Base-by-base conservation (phyloP, 2,113 vertebrate species). In the Gila orcuttii region DNA sequence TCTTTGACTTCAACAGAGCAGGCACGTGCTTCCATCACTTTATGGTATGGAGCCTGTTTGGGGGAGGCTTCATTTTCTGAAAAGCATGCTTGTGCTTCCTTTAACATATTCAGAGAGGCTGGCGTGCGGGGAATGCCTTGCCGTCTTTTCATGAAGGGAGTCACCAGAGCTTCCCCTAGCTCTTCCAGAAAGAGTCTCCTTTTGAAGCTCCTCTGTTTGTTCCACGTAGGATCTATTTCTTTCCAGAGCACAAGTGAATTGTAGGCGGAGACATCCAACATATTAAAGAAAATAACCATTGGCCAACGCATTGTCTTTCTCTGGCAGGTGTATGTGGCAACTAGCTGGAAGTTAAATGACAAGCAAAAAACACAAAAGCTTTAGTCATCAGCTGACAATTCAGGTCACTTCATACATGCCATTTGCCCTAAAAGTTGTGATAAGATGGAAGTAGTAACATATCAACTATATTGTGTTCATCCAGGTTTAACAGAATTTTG, bases 221-320 rank as follows among this genome's bases (percentile, higher is more conserved):
- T 21, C 81, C 79, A 85, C 19, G 1, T 21, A 39, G 77, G 82
- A 57, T 84, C n/a, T 31, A 80, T 31, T 57, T 75, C 5, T 0
- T 5, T 84, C 80, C 85, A 89, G 39, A 80, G 31, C 39, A 84
- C 33, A 21, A 82, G 82, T n/a, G 59, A 31, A 85, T 82, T 89
- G 39, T 89, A 87, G 64, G 78, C 45, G 6, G 86, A 85, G 23
- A 89, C 80, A 50, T 85, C 84, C 82, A 84, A 39, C 23, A 87
- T 84, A 81, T 74, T 59, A n/a, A 57, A 23, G 42, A 85, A 85
- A 55, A 89, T 64, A 33, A 79, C 74, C 31, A 86, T 50, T 50
- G 84, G 62, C 81, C 79, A 88, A 47, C 1, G 45, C 17, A 6
- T 2, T 50, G 82, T 87, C 69, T 52, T 64, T 25, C 42, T 85